Base-by-base conservation (phyloP, 2,113 vertebrate species). In the Passer domesticus region DNA sequence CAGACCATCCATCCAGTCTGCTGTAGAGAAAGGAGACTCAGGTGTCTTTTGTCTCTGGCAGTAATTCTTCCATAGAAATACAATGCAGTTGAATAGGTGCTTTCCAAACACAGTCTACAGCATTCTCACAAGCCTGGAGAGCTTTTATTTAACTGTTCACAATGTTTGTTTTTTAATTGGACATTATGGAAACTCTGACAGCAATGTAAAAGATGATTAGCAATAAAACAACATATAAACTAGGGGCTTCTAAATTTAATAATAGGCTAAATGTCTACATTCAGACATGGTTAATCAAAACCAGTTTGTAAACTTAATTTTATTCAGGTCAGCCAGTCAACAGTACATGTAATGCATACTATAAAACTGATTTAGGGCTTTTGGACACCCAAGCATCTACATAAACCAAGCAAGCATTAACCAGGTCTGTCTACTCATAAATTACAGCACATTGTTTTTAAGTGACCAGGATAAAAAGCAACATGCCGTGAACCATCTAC, bases 281-380 rank as follows among this genome's bases (percentile, higher is more conserved):
- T 93, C 83, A 96, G 82, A 93, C 83, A 89, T 72, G 63, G 85
- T 89, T 96, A 96, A 96, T 96, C 94, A 97, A 96, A 94, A 96
- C 69, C 94, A 95, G 91, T 94, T 95, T 96, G 94, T 95, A 93
- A 96, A 96, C 86, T 95, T 95, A 59, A 90, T 97, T 97, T 96
- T 96, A 95, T 94, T 95, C 96, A 95, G 96, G 92, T 97, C 96
- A 96, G 87, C 76, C 83, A 96, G 94, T 97, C 92, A 97, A 93
- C 89, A 97, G 95, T 79, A 95, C 92, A 95, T 96, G 96, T 95
- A 95, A 95, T 92, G 74, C 91, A 92, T 87, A 96, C 95, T 94
- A 96, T 97, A 95, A 97, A 97, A 97, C 78, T 96, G 96, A 96
- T 97, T 96, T 96, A 97, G 92, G 75, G 82, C 69, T 92, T 89